Conservation (phyloP, 2,797 vertebrate genomes). For the Sebastes cheni region DNA sequence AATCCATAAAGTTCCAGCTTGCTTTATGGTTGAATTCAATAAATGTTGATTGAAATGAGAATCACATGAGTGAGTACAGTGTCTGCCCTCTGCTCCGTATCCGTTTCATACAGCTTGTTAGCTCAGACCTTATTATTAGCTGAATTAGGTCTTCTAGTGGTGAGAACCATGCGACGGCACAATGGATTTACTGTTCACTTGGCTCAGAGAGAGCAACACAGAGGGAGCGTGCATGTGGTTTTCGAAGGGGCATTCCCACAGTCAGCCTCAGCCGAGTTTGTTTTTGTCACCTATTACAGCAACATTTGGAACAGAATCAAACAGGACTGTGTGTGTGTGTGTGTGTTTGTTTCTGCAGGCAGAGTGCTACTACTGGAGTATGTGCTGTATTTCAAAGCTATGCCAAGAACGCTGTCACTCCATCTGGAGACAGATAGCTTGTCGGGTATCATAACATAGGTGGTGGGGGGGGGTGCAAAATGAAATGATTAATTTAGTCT, state of each 20-base stretch:
- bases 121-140: conserved; percentile 53
- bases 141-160: conserved; percentile 57
- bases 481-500: neutral
- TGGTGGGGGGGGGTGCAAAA: no score
- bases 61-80: neutral
- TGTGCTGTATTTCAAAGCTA: conserved; percentile 15
- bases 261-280: neutral
- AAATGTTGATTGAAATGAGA: neutral
- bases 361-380: neutral
- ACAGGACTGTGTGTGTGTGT: neutral
- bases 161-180: conserved; percentile 32
- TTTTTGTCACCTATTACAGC: conserved; percentile 29
- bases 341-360: neutral
- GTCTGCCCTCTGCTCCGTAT: conserved; percentile 21
- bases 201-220: neutral
- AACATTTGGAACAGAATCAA: conserved; percentile 35
- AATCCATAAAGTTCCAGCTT: neutral
- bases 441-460: neutral
- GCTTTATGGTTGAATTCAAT: neutral
- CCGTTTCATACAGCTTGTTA: conserved; percentile 45
- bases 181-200: conserved; percentile 53
- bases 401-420: conserved; percentile 37
- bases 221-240: conserved; percentile 11
- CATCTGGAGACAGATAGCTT: neutral
- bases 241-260: conserved; percentile 37